A percentile compares a stretch with the other conserved stretches of the same genome.
Evolutionary conservation across 2,888 invertebrate genomes (phyloP).

Genomic region (Phyto melanocephala): DNA sequence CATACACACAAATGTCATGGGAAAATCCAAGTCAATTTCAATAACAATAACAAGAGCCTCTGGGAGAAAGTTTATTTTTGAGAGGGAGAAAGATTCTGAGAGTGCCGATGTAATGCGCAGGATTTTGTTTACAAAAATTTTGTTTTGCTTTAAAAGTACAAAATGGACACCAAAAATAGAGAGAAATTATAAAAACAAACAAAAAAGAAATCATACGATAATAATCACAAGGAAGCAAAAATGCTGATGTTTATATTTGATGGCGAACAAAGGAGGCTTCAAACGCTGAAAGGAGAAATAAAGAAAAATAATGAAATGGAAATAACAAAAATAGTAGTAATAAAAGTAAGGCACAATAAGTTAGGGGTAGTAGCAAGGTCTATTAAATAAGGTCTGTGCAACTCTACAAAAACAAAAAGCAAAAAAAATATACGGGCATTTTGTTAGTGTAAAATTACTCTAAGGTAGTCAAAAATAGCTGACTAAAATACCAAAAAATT

Average conservation of each 20-base stretch:
- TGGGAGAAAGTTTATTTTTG: not conserved
- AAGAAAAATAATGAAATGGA: not conserved
- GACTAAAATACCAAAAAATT: too few relatives aligned
- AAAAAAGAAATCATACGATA: not conserved
- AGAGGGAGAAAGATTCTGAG: not conserved
- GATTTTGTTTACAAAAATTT: conserved; percentile 28
- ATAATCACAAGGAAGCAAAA: not conserved
- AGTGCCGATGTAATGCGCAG: conserved; percentile 32
- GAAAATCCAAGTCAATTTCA: not conserved
- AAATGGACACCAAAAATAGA: not conserved
- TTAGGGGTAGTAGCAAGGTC: too few relatives aligned
- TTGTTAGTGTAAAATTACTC: too few relatives aligned
- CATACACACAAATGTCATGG: not conserved
- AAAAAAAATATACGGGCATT: too few relatives aligned
- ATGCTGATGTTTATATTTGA: not conserved
- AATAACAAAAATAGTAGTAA: not conserved
- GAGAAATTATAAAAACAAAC: not conserved
- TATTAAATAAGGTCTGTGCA: too few relatives aligned
- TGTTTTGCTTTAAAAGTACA: not conserved
- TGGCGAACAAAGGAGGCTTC: not conserved
- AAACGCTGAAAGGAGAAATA: not conserved
- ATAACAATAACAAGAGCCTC: not conserved
- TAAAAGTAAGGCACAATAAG: not conserved
- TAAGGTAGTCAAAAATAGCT: too few relatives aligned
- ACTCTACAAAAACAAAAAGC: too few relatives aligned